Conservation (phyloP, 2,797 vertebrate genomes). For the Coracias cyanogaster region DNA sequence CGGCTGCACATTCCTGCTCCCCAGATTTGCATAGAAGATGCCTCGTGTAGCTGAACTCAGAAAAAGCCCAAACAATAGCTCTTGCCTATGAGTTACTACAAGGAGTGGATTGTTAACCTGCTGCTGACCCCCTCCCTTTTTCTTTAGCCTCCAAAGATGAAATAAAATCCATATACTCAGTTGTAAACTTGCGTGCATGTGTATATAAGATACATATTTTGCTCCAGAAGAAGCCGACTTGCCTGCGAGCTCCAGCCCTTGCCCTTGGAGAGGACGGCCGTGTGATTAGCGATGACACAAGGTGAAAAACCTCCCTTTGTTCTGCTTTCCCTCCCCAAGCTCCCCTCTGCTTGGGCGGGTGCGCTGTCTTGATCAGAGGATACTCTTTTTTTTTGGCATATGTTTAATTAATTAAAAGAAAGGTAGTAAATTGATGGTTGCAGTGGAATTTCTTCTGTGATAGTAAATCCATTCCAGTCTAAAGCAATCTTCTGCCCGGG, state of each 20-base stretch:
- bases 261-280: not conserved
- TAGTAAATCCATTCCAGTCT: not conserved
- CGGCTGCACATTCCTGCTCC: not conserved
- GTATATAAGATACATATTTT: fast-evolving
- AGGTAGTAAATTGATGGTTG: not conserved
- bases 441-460: not conserved
- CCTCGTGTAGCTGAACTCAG: not conserved
- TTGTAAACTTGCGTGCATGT: not conserved
- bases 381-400: not conserved
- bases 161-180: not conserved
- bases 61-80: not conserved
- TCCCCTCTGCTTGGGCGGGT: not conserved
- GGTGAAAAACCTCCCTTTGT: not conserved
- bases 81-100: not conserved
- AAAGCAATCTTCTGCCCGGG: not conserved
- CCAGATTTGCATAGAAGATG: not conserved
- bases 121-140: not conserved
- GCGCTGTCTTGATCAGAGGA: not conserved
- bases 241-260: not conserved
- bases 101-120: slow-evolving; percentile 21
- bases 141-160: not conserved
- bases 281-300: not conserved
- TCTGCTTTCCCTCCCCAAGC: not conserved
- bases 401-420: slow-evolving; percentile 14
- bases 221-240: not conserved